Conservation (phyloP, 2,797 vertebrate species). For the Botia almorhae region DNA sequence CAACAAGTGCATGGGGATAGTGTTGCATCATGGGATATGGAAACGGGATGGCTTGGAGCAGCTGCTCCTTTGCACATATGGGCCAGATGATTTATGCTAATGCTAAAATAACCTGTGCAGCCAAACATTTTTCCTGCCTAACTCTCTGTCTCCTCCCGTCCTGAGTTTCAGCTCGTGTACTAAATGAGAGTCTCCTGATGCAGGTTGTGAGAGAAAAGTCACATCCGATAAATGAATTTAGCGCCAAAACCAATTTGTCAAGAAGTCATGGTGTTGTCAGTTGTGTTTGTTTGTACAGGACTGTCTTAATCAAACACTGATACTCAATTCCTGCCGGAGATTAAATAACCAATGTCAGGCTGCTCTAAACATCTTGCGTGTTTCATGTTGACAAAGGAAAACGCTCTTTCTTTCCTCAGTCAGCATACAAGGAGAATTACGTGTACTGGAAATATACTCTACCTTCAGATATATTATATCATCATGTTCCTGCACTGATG, state of each 20-base stretch:
- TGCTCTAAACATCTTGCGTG: slow-evolving; percentile 32
- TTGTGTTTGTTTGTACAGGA: slow-evolving; percentile 52
- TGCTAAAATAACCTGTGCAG: slow-evolving; percentile 64
- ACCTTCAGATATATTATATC: slow-evolving; percentile 2
- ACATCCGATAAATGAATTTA: slow-evolving; percentile 62
- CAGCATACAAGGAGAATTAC: neutral
- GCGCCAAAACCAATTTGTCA: slow-evolving; percentile 63
- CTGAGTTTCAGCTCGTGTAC: slow-evolving; percentile 47
- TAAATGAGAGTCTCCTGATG: slow-evolving; percentile 47
- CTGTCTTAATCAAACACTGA: slow-evolving; percentile 70
- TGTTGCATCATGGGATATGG: slow-evolving; percentile 60
- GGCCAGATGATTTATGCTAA: slow-evolving; percentile 68
- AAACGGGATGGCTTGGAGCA: slow-evolving; percentile 56
- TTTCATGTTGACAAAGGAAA: slow-evolving; percentile 25
- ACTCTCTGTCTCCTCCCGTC: slow-evolving; percentile 26
- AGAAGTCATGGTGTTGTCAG: slow-evolving; percentile 56
- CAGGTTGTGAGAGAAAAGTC: slow-evolving; percentile 49
- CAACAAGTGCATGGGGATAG: slow-evolving; percentile 65
- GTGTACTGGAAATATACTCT: slow-evolving; percentile 15
- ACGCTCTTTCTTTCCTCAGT: slow-evolving; percentile 5
- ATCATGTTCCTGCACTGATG: slow-evolving; percentile 22
- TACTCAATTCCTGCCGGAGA: slow-evolving; percentile 61
- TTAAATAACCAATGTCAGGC: slow-evolving; percentile 22
- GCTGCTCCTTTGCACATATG: slow-evolving; percentile 61
- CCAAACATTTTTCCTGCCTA: slow-evolving; percentile 39